These are phyloP conservation scores for Palythoa grandiflora DNA, from an alignment of 92 coral and sea anemone species.

Conservation along the genomic window DNA sequence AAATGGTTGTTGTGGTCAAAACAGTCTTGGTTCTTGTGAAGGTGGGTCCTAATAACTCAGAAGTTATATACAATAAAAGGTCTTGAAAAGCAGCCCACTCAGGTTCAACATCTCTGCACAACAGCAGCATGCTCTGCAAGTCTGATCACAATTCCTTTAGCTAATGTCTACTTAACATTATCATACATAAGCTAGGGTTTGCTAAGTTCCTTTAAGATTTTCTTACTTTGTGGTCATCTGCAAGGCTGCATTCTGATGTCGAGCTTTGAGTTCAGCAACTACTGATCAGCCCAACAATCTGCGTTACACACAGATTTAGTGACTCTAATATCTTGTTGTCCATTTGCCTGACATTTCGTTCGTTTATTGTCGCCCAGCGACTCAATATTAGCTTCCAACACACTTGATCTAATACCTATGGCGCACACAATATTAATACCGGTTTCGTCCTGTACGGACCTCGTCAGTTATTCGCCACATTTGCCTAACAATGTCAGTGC, in stretches of 20 bases:
- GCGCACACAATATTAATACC: too few relatives aligned
- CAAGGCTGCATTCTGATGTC: slow-evolving; percentile 11
- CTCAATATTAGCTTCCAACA: too few relatives aligned
- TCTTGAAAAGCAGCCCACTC: neutral
- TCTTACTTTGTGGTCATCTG: neutral
- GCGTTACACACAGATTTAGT: slow-evolving; percentile 33
- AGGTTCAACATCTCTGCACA: neutral
- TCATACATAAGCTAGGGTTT: neutral
- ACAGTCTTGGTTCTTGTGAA: neutral
- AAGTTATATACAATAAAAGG: neutral
- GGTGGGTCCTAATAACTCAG: neutral
- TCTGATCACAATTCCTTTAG: neutral
- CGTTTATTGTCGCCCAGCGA: too few relatives aligned
- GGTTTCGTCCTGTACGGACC: too few relatives aligned
- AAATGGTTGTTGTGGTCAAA: neutral
- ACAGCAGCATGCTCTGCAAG: neutral
- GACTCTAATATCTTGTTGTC: slow-evolving; percentile 27
- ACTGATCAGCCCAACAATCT: slow-evolving; percentile 49
- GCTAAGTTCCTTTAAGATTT: neutral
- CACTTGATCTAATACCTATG: too few relatives aligned
- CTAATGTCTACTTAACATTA: neutral
- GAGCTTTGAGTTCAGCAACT: slow-evolving; percentile 29
- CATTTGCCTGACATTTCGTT: neutral
- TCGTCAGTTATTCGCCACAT: too few relatives aligned
- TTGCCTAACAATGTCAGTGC: too few relatives aligned